Evolutionary conservation across 2,888 invertebrate species (phyloP), one percentile per base, ranked within the genome.

Genomic region (Drosophila planitibia): DNA sequence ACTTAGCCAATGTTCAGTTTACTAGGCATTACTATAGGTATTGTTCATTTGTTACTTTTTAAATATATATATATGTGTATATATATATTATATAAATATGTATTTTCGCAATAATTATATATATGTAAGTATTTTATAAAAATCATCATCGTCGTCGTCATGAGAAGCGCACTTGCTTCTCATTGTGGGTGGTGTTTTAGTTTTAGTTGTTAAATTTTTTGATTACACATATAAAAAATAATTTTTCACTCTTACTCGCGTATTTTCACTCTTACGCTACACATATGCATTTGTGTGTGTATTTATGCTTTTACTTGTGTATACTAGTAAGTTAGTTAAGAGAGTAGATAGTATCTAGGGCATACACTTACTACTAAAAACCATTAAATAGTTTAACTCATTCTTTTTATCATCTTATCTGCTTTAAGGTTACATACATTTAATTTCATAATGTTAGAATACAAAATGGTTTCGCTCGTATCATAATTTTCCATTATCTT

Each of bases 1-100:
- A 78, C 80, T 88, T 88, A 87, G 82, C 82, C 80, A 73, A 78
- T 74, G 77, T 79, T 87, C 83, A 87, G 89, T 87, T 89, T 84
- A 87, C 84, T 88, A 87, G 81, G 81, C 77, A 73, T 85, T 81
- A 79, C 82, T 85, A 85, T 87, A 88, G 83, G 82, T 85, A 89
- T 89, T 89, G 83, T 89, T 89, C 90, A 89, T 81, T 76, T 85
- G 64, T 89, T 77, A 82, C 76, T 79, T 72, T 37, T 72, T 71
- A 57, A n/a, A 68, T 82, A 74, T 83, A 77, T 66, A 73, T 83
- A 76, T 82, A 52, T 55, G 57, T 69, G 57, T 75, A 65, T 76
- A 53, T 67, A 63, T 70, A 63, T 58, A 57, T 67, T 73, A 82
- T 83, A 76, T 83, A 82, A 68, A 74, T 84, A 79, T 82, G 67